A percentile compares a stretch with the other conserved stretches of the same genome.
Conservation (phyloP, 2,888 invertebrate species). For the Ophion obscuratus region DNA sequence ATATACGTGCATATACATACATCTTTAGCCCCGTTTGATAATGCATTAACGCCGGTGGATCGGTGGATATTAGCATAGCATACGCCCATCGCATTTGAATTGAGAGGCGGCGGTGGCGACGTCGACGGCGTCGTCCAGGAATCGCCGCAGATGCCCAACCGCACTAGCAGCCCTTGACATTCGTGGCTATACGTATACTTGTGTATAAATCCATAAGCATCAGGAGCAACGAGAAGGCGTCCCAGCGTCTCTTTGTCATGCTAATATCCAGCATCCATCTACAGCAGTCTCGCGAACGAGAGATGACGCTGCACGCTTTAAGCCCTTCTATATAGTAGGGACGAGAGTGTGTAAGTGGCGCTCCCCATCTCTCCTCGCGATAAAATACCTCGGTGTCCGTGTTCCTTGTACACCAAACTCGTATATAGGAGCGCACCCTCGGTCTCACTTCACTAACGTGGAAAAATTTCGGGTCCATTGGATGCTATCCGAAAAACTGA, state of each 20-base stretch:
- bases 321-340: constrained; percentile 66
- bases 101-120: constrained; percentile 77
- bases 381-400: constrained; percentile 18
- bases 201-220: constrained; percentile 72
- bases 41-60: constrained; percentile 83
- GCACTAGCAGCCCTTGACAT: constrained; percentile 72
- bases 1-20: constrained; percentile 69
- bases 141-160: constrained; percentile 64
- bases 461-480: not conserved
- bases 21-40: constrained; percentile 80
- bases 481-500: no score
- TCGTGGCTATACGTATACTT: constrained; percentile 26
- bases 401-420: constrained; percentile 39
- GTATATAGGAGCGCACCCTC: constrained; percentile 18
- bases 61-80: constrained; percentile 83
- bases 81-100: constrained; percentile 84
- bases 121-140: constrained; percentile 60
- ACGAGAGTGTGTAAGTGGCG: constrained; percentile 52
- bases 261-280: constrained; percentile 82
- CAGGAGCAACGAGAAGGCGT: constrained; percentile 82
- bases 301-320: constrained; percentile 79
- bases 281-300: constrained; percentile 68
- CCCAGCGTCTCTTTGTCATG: constrained; percentile 84
- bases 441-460: not conserved
- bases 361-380: constrained; percentile 34